A percentile compares a stretch with the other conserved stretches of the same genome.
Evolutionary conservation across 1,140 invertebrate genomes (phyloP).

Genomic region (Venturia canescens): DNA sequence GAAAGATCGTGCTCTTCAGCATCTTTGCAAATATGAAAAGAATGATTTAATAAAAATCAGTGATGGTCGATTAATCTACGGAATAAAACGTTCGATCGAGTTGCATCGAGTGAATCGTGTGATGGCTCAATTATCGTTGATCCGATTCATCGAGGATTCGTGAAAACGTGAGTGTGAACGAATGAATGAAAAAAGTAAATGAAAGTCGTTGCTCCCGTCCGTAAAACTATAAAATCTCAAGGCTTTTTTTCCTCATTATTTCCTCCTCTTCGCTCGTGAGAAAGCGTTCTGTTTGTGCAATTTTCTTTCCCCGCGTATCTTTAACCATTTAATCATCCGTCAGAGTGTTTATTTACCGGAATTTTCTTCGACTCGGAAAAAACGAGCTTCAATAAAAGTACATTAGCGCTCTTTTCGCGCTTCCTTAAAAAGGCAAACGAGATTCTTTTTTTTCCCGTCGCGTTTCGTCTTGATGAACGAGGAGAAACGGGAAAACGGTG

Average conservation of each 20-base stretch:
- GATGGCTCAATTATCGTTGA: too few species aligned
- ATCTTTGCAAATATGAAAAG: too few species aligned
- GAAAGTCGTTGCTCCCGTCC: neutral
- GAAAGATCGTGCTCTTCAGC: too few species aligned
- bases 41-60: too few species aligned
- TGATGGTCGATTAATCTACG: too few species aligned
- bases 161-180: too few species aligned
- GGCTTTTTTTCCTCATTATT: neutral
- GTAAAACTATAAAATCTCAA: too few species aligned
- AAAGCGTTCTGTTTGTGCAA: neutral
- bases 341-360: neutral
- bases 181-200: neutral
- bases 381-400: constrained; percentile 2
- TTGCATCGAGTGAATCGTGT: too few species aligned
- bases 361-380: constrained; percentile 29
- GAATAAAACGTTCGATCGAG: too few species aligned
- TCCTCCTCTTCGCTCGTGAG: neutral
- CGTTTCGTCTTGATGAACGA: neutral
- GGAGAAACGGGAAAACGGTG: too few species aligned
- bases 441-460: neutral
- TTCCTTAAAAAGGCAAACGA: neutral
- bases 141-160: too few species aligned
- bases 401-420: neutral
- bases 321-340: neutral
- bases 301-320: neutral